Base-by-base conservation (phyloP, 2,113 vertebrate species). In the Notarius quadriscutis region DNA sequence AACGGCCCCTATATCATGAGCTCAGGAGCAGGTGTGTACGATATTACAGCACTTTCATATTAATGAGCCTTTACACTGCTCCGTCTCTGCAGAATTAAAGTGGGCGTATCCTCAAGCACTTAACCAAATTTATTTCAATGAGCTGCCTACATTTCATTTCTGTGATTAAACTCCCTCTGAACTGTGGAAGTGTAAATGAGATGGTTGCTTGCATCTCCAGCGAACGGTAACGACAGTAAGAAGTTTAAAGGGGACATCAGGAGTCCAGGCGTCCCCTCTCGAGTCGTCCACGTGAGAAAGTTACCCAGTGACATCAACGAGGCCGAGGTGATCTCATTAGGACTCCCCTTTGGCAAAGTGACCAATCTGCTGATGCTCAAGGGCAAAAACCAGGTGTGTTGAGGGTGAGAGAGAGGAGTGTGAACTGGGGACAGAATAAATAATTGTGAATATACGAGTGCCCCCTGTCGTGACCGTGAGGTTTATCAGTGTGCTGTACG, bases 1-100 rank as follows among this genome's bases (percentile, higher is more conserved):
- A 99, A 98, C 97, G 98, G 98, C 92, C 97, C 98, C 90, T 99
- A 98, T 96, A 98, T 98, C 97, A 99, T 99, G 98, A 99, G 94
- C 96, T 92, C 95, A 92, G 94, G 94, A 97, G 95, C 93, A 95
- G 95, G 4, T 92, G 94, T 81, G 95, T n/a, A 10, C 22, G 67
- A 7, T 3, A 5, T 67, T 14, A 67, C 65, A 14, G 65, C n/a
- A 3, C 1, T n/a, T 83, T 4, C 8, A 55, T 1, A 4, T 34
- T 34, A 6, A 6, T 7, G 34, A 48, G 20, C 7, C 34, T 20
- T 74, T 48, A 74, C 14, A 18, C 30, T 72, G n/a, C 27, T 6
- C 12, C 41, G 30, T 72, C 30, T 34, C 5, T 71, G 30, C 25
- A n/a, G 11, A 67, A 67, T 67, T 41, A 41, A 12, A 67, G 25